A percentile compares a stretch with the other conserved stretches of the same genome.
Evolutionary conservation across 2,888 invertebrate species (phyloP).

Genomic region (Cephonodes hylas): DNA sequence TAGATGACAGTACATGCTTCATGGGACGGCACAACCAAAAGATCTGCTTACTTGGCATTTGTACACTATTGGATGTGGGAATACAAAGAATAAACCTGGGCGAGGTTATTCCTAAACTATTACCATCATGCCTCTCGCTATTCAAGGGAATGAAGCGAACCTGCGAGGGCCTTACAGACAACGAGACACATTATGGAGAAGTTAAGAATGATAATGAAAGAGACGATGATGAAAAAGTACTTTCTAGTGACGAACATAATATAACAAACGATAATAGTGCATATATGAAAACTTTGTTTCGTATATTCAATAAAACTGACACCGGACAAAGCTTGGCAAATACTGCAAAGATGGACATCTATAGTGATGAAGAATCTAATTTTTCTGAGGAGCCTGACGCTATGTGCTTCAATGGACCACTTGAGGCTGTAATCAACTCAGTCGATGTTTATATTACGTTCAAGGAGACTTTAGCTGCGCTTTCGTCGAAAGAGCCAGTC

Average conservation of each 20-base stretch:
- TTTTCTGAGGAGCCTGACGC: constrained; percentile 94
- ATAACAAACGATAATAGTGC: constrained; percentile 92
- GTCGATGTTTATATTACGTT: constrained; percentile 96
- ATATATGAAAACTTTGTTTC: constrained; percentile 89
- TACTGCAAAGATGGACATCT: constrained; percentile 70
- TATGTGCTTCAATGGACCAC: constrained; percentile 94
- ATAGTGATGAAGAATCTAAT: constrained; percentile 88
- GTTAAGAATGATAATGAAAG: constrained; percentile 86
- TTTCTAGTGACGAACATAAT: constrained; percentile 97
- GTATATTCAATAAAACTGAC: constrained; percentile 84
- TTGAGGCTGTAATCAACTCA: constrained; percentile 92
- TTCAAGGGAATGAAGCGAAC: constrained; percentile 97
- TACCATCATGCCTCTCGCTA: constrained; percentile 93
- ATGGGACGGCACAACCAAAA: constrained; percentile 96
- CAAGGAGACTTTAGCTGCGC: constrained; percentile 89
- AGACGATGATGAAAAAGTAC: constrained; percentile 87
- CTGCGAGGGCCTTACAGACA: constrained; percentile 91
- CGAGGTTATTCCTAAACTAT: constrained; percentile 88
- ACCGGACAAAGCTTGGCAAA: constrained; percentile 83
- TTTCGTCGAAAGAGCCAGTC: constrained; percentile 86
- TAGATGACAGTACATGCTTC: constrained; percentile 97
- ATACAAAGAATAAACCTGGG: constrained; percentile 87
- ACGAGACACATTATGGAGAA: constrained; percentile 90
- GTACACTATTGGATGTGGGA: constrained; percentile 91
- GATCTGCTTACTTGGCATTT: constrained; percentile 95